Evolutionary conservation across 2,888 invertebrate genomes (phyloP).

Genomic region (Ethmia dodecea): DNA sequence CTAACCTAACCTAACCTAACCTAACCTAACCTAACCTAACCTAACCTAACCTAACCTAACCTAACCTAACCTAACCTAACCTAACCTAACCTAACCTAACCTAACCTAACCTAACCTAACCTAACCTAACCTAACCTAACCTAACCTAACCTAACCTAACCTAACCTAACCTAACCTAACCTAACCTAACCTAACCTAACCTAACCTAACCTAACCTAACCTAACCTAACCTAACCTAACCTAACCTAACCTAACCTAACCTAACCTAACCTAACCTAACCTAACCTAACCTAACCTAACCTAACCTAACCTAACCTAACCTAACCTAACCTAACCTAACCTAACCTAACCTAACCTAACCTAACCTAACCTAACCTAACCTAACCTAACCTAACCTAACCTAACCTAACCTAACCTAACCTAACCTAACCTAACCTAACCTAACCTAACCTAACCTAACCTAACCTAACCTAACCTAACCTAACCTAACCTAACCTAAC

Average conservation of each 20-base stretch:
- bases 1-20: constrained; percentile 18
- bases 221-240: constrained; percentile 1
- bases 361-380: constrained; percentile 9
- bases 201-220: constrained; percentile 4
- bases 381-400: constrained; percentile 6
- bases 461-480: not conserved
- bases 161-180: constrained; percentile 21
- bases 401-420: constrained; percentile 8
- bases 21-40: constrained; percentile 20
- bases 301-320: constrained; percentile 9
- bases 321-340: constrained; percentile 3
- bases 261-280: not conserved
- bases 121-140: constrained; percentile 20
- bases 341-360: constrained; percentile 5
- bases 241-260: constrained; percentile 4
- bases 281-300: not conserved
- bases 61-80: constrained; percentile 19
- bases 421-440: constrained; percentile 9
- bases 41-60: constrained; percentile 22
- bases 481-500: constrained; percentile 5
- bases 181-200: constrained; percentile 4
- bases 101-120: constrained; percentile 21
- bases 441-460: constrained; percentile 6
- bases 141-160: constrained; percentile 21
- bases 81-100: constrained; percentile 19